These are phyloP conservation scores for Pyrgus malvae DNA, from an alignment of 2,888 invertebrate species.

Conservation along the genomic window DNA sequence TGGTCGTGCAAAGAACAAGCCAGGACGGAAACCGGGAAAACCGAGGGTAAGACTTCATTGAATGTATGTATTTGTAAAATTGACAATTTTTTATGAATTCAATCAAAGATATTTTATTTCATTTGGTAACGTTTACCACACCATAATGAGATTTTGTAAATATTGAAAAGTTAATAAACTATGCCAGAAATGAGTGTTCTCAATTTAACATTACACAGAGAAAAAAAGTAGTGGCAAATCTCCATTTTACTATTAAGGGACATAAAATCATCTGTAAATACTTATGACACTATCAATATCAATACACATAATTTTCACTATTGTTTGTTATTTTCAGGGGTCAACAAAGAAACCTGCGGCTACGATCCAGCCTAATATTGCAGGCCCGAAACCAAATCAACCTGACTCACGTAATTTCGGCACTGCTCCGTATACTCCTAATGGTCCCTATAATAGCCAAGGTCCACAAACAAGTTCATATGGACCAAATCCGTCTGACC, in stretches of 20 bases:
- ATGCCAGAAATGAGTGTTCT: no score
- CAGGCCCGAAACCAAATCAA: conserved; percentile 40
- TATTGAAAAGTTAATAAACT: no score
- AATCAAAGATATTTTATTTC: no score
- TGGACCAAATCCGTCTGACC: conserved; percentile 57
- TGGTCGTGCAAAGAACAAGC: conserved; percentile 54
- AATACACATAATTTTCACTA: no score
- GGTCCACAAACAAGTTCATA: conserved; percentile 43
- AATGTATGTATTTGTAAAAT: no score
- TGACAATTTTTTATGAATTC: background rate
- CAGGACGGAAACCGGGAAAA: conserved; percentile 47
- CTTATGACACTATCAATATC: no score
- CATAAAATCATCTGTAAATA: no score
- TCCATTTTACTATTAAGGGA: no score
- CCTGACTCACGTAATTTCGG: conserved; percentile 40
- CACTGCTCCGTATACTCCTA: conserved; percentile 56
- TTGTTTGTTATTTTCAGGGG: conserved; percentile 50
- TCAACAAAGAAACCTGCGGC: conserved; percentile 75
- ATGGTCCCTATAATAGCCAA: conserved; percentile 58
- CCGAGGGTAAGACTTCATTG: conserved; percentile 45
- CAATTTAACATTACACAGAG: no score
- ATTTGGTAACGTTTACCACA: no score
- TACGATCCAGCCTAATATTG: conserved; percentile 72
- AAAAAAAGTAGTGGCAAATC: no score
- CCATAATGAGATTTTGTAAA: no score